These are phyloP conservation scores for Nyctalus aviator DNA, from an alignment of 2,797 vertebrate species.

Conservation along the genomic window DNA sequence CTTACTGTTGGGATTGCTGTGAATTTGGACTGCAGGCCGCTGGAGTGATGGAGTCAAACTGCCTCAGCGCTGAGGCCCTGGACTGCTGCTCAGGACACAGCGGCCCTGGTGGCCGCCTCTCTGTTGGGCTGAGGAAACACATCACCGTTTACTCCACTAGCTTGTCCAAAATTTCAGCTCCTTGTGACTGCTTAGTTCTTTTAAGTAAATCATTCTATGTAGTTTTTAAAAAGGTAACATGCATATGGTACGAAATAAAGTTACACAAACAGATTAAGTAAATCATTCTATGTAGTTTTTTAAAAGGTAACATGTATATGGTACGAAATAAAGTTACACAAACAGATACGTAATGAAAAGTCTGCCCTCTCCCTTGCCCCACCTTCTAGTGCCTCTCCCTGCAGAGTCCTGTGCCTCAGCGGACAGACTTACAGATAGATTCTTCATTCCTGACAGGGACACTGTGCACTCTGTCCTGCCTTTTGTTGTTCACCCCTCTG, in stretches of 20 bases:
- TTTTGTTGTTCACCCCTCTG: not conserved
- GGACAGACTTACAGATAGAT: not conserved
- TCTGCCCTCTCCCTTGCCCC: not conserved
- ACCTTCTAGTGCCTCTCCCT: not conserved
- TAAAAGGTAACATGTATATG: not conserved
- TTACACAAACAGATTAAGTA: not conserved
- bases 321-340: not conserved
- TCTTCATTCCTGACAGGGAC: not conserved
- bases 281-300: not conserved
- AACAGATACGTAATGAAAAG: not conserved
- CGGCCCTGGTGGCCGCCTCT: not conserved
- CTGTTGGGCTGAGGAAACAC: not conserved
- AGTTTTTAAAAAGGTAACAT: not conserved
- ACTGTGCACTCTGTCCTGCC: not conserved
- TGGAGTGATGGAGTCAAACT: not conserved
- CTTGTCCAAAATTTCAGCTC: not conserved
- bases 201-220: not conserved
- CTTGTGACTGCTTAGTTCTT: not conserved
- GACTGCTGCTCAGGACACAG: not conserved
- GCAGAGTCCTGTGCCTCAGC: not conserved
- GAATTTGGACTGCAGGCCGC: not conserved
- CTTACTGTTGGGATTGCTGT: not conserved
- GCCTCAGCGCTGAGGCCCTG: rapidly evolving
- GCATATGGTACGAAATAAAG: not conserved
- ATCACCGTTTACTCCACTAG: not conserved